These are phyloP conservation scores for Pitangus sulphuratus DNA, from an alignment of 2,797 vertebrate species.

Conservation along the genomic window DNA sequence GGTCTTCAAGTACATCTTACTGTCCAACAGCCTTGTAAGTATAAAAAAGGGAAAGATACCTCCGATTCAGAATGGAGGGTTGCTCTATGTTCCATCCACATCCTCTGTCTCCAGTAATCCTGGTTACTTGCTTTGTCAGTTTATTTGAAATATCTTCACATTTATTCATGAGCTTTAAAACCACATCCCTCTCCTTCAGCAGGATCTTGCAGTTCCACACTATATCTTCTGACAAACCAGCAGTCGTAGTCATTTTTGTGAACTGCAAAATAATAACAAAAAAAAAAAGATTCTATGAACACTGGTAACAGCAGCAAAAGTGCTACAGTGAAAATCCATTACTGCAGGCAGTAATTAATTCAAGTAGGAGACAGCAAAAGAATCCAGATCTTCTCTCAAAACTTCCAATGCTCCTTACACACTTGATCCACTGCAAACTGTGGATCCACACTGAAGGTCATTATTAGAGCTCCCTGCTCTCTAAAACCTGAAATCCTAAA, in stretches of 20 bases:
- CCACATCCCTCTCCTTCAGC: conserved; percentile 88
- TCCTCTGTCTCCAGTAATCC: conserved; percentile 80
- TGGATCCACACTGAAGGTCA: background rate
- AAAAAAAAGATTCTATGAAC: background rate
- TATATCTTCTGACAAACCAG: conserved; percentile 86
- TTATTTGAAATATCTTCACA: conserved; percentile 91
- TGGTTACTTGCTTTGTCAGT: conserved; percentile 87
- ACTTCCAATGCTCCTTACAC: background rate
- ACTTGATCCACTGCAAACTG: background rate
- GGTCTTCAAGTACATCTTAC: background rate
- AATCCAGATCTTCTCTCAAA: background rate
- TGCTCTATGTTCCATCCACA: conserved; percentile 81
- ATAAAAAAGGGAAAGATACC: conserved; percentile 69
- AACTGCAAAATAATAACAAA: conserved; percentile 72
- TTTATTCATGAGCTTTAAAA: conserved; percentile 91
- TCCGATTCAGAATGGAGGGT: conserved; percentile 85
- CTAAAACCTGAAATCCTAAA: background rate
- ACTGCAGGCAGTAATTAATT: background rate
- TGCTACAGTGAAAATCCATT: background rate
- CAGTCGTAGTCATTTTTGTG: conserved; percentile 78
- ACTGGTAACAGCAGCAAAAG: background rate
- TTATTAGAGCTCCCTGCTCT: background rate
- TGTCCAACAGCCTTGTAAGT: background rate
- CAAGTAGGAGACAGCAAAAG: background rate
- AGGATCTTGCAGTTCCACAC: conserved; percentile 88